Conservation (phyloP, 2,113 vertebrate genomes). For the Oncorhynchus tshawytscha region DNA sequence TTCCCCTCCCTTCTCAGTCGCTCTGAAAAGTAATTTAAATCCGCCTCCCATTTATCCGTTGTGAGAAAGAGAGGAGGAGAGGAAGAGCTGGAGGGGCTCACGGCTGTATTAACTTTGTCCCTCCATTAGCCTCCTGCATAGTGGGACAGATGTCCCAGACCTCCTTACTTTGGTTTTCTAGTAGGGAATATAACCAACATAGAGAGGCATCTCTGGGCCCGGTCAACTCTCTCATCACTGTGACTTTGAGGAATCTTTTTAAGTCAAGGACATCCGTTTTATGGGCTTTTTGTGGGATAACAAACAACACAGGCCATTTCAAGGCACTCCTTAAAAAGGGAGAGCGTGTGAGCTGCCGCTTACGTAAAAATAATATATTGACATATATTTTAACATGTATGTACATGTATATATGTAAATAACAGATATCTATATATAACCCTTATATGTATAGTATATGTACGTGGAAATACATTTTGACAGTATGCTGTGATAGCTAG, state of each 20-base stretch:
- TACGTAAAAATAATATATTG: no score
- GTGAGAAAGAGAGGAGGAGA: slow-evolving; percentile 33
- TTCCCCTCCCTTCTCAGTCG: not conserved
- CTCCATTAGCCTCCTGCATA: slow-evolving; percentile 10
- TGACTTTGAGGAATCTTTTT: slow-evolving; percentile 44
- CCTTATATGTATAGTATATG: no score
- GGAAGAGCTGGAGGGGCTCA: slow-evolving; percentile 36
- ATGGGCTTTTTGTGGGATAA: slow-evolving; percentile 30
- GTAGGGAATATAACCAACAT: slow-evolving; percentile 46
- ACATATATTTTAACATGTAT: no score
- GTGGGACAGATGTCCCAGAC: not conserved
- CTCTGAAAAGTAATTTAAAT: slow-evolving; percentile 43
- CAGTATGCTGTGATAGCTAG: no score
- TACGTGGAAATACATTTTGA: no score
- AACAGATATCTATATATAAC: no score
- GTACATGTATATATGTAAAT: no score
- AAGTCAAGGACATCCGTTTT: slow-evolving; percentile 34
- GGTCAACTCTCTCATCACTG: slow-evolving; percentile 38
- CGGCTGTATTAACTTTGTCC: slow-evolving; percentile 29
- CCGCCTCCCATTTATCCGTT: slow-evolving; percentile 36
- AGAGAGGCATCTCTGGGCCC: slow-evolving; percentile 25
- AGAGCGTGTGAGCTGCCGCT: no score
- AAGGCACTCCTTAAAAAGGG: no score
- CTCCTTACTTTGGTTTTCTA: slow-evolving; percentile 2
- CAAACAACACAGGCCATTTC: slow-evolving; percentile 24